Conservation (phyloP, 2,113 vertebrate species). For the Cercopithecus mona region DNA sequence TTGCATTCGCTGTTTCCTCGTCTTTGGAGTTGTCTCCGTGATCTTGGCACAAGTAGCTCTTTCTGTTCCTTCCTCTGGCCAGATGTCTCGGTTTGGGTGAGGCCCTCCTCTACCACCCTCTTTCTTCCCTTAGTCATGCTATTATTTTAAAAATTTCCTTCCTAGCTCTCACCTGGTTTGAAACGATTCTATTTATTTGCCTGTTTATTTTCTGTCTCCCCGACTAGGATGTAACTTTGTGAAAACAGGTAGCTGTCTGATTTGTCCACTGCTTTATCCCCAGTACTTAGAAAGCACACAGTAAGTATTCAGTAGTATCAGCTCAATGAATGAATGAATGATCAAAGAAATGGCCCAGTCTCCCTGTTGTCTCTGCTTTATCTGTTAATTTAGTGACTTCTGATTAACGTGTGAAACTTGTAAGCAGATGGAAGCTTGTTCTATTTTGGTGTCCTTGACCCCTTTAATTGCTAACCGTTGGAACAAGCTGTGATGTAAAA, state of each 20-base stretch:
- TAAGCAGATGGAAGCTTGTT: slow-evolving; percentile 42
- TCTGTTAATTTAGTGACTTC: not conserved
- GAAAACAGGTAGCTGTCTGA: slow-evolving; percentile 57
- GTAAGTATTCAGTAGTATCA: not conserved
- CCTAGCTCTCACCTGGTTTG: not conserved
- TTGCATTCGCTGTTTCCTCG: not conserved
- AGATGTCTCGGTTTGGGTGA: not conserved
- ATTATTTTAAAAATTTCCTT: not conserved
- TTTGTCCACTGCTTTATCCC: not conserved
- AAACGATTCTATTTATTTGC: not conserved
- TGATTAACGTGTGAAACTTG: slow-evolving; percentile 12
- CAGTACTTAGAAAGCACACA: slow-evolving; percentile 17
- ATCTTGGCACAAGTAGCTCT: not conserved
- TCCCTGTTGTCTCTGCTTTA: not conserved
- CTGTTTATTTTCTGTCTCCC: not conserved
- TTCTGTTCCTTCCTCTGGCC: not conserved
- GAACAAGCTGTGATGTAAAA: slow-evolving; percentile 55
- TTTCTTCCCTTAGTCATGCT: slow-evolving; percentile 31
- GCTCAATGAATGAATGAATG: not conserved
- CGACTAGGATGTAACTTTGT: not conserved
- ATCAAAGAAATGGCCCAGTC: not conserved
- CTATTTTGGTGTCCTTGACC: slow-evolving; percentile 50
- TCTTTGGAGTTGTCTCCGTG: not conserved
- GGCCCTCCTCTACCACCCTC: not conserved
- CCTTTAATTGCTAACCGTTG: slow-evolving; percentile 57